Evolutionary conservation across 2,113 vertebrate species (phyloP), one percentile per base, ranked within the genome.

Genomic region (mouse (Mus musculus)): DNA sequence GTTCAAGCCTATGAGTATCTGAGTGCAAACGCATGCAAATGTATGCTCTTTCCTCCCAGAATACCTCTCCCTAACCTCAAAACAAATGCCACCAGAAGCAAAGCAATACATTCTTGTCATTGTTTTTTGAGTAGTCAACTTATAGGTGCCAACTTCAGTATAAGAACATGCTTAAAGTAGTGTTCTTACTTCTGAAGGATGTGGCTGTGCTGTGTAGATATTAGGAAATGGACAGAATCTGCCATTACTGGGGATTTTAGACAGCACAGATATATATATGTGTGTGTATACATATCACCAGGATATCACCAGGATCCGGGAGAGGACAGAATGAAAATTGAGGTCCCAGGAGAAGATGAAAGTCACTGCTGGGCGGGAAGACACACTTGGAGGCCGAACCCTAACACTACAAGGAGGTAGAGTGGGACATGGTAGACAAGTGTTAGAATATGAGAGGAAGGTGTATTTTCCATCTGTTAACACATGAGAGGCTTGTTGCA

Each of bases 11-110:
- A 49, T 2, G 28, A 61, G 30, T 72, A 87, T 52, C 24, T 65
- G 75, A 93, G 81, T 94, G n/a, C 59, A 84, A 89, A 71, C 1
- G 30, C 59, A 52, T 5, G 4, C 59, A 89, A 89, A 75, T 7
- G 30, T 28, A 63, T 12, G 7, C 20, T 92, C 24, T 78, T 30
- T 30, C 80, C 75, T 89, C 71, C 49, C n/a, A 95, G 73, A 65
- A 17, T 81, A 54, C 28, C 82, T 73, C 92, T 80, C 59, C 36
- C 67, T 63, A 84, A 72, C 33, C 22, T 78, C 14, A 73, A 90
- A 96, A 93, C 69, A 84, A 85, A 81, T 61, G 46, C 91, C 49
- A 94, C 56, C 36, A 20, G 59, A 90, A 90, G 33, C 65, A 49
- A 95, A 88, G 49, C 49, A 67, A 69, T 17, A 82, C 49, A 91